Percentiles rank a stretch among this genome's conserved stretches.
phyloP scores from a whole-genome alignment of 2,113 vertebrate genomes.

The Isichthys henryi region DNA sequence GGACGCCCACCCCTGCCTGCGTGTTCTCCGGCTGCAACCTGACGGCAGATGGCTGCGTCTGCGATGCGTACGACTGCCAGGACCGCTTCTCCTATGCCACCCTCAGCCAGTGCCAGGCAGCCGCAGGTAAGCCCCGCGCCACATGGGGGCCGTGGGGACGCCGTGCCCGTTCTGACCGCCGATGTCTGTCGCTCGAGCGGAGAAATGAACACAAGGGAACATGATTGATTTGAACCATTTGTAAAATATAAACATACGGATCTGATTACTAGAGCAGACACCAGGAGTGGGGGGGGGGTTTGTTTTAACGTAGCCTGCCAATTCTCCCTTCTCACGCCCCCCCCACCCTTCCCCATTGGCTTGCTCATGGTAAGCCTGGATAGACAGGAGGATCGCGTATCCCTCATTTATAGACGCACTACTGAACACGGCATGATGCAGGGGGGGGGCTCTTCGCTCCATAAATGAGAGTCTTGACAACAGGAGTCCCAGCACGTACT shows the following conservation, averaged over 20 bases:
- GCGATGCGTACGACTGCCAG: constrained; percentile 63
- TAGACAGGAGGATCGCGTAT: neutral
- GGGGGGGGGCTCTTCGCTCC: neutral
- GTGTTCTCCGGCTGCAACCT: constrained; percentile 68
- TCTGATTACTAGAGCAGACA: neutral
- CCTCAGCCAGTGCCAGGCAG: constrained; percentile 65
- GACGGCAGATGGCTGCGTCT: constrained; percentile 59
- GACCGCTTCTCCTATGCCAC: constrained; percentile 62
- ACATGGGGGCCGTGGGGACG: neutral
- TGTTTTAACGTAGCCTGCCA: neutral
- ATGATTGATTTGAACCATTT: neutral
- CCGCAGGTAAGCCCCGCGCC: constrained; percentile 53
- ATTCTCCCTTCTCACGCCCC: neutral
- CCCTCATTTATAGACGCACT: neutral
- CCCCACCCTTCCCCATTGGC: neutral
- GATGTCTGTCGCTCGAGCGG: neutral
- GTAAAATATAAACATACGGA: neutral
- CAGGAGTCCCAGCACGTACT: neutral
- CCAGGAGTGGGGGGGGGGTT: neutral
- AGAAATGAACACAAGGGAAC: neutral
- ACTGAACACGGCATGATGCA: neutral
- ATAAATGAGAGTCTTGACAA: neutral
- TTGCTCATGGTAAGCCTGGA: neutral
- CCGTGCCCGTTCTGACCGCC: neutral
- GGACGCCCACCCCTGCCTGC: constrained; percentile 53